Evolutionary conservation across 2,113 vertebrate genomes (phyloP).

Genomic region (cattle (Bos taurus)): DNA sequence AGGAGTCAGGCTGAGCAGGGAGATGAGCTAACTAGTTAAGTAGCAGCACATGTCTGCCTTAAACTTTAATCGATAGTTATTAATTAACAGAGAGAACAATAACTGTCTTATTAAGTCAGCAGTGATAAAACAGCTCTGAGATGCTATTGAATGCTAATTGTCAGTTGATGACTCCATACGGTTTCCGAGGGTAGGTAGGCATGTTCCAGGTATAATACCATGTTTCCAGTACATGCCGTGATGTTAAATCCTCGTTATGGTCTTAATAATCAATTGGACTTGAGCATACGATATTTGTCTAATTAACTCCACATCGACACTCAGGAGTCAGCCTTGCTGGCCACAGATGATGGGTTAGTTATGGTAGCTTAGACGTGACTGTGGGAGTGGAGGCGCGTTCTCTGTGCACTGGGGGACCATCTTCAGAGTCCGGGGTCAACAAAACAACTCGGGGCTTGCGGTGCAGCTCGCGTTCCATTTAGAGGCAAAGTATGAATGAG

Average conservation of each 20-base stretch:
- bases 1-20: background rate
- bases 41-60: constrained; percentile 28
- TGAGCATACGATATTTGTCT: constrained; percentile 82
- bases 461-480: background rate
- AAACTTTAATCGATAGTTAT: constrained; percentile 78
- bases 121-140: constrained; percentile 76
- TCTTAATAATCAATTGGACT: constrained; percentile 83
- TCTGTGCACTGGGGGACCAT: background rate
- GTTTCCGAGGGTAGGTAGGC: constrained; percentile 64
- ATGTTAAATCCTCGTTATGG: constrained; percentile 65
- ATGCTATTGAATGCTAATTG: constrained; percentile 77
- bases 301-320: constrained; percentile 82
- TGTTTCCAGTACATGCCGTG: constrained; percentile 56
- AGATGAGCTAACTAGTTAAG: background rate
- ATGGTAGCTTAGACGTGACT: constrained; percentile 69
- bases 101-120: constrained; percentile 79
- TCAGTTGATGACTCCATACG: constrained; percentile 73
- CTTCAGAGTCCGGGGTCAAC: background rate
- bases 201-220: constrained; percentile 68
- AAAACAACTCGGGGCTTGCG: background rate
- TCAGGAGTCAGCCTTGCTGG: constrained; percentile 71
- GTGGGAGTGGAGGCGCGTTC: constrained; percentile 19
- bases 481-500: background rate
- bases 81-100: constrained; percentile 80
- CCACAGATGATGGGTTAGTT: constrained; percentile 80